phyloP scores from a whole-genome alignment of 2,888 invertebrate genomes.

The Protophormia terraenovae region DNA sequence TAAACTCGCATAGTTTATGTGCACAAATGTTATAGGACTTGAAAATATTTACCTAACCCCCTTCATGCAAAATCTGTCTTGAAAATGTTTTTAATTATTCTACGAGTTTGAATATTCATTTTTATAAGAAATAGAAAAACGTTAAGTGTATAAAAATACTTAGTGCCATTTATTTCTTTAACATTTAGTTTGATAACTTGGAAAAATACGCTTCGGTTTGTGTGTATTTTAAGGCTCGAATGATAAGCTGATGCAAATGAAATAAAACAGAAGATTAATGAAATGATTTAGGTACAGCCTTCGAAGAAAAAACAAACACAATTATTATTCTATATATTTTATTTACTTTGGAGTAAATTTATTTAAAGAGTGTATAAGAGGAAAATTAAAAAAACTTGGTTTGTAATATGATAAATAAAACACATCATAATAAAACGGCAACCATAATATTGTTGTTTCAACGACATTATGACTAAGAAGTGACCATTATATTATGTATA shows the following conservation, averaged over 20 bases:
- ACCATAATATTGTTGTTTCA: too few relatives aligned
- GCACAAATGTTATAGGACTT: slow-evolving; percentile 1
- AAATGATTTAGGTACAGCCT: slow-evolving; percentile 57
- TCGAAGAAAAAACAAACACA: neutral
- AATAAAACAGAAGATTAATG: slow-evolving; percentile 54
- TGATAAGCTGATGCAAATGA: slow-evolving; percentile 52
- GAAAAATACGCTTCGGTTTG: slow-evolving; percentile 36
- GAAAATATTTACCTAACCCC: neutral
- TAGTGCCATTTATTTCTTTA: slow-evolving; percentile 31
- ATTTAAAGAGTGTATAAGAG: too few relatives aligned
- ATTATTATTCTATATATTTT: neutral
- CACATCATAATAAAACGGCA: too few relatives aligned
- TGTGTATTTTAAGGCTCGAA: slow-evolving; percentile 18
- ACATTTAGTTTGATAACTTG: slow-evolving; percentile 45
- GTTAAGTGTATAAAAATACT: slow-evolving; percentile 61
- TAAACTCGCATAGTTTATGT: slow-evolving; percentile 53
- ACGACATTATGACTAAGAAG: too few relatives aligned
- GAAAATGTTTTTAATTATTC: slow-evolving; percentile 62
- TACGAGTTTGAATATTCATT: slow-evolving; percentile 67
- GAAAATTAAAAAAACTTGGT: too few relatives aligned
- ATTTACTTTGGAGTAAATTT: neutral
- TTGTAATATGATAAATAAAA: too few relatives aligned
- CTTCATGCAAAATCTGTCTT: slow-evolving; percentile 9
- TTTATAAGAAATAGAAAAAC: slow-evolving; percentile 34
- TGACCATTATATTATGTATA: too few relatives aligned